phyloP scores from a whole-genome alignment of 2,113 vertebrate species.

The Pollachius pollachius region DNA sequence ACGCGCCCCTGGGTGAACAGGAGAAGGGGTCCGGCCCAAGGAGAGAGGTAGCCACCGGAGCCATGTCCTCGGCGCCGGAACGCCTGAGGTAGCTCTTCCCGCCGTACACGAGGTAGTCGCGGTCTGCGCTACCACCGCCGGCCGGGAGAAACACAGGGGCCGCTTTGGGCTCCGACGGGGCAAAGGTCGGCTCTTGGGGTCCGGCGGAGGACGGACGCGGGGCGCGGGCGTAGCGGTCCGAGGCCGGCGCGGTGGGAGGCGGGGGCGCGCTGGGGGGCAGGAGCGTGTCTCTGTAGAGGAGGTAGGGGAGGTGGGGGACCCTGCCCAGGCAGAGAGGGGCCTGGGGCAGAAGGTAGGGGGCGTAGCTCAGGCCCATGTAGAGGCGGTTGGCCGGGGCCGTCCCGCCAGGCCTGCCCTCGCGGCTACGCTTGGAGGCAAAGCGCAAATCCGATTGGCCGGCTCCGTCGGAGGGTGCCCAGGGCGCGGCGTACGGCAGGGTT shows the following conservation, averaged over 20 bases:
- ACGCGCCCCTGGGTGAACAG: constrained; percentile 50
- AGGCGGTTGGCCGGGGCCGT: constrained; percentile 29
- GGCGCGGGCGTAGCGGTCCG: constrained; percentile 44
- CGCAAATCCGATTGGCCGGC: constrained; percentile 38
- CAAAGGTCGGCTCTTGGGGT: constrained; percentile 81
- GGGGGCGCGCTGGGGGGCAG: constrained; percentile 46
- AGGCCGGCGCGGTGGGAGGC: constrained; percentile 23
- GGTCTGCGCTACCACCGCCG: constrained; percentile 31
- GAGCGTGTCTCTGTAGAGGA: constrained; percentile 40
- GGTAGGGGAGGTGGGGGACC: constrained; percentile 54
- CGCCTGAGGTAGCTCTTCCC: constrained; percentile 58
- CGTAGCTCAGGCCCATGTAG: constrained; percentile 34
- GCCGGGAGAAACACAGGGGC: constrained; percentile 40
- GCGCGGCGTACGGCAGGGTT: constrained; percentile 36
- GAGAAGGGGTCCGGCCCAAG: constrained; percentile 22
- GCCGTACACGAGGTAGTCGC: constrained; percentile 39
- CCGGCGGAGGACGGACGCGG: constrained; percentile 16
- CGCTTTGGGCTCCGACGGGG: constrained; percentile 71
- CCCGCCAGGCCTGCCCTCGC: constrained; percentile 21
- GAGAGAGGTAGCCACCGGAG: constrained; percentile 24
- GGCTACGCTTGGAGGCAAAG: constrained; percentile 42
- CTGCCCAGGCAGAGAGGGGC: constrained; percentile 48
- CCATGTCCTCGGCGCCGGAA: constrained; percentile 19
- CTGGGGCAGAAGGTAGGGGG: constrained; percentile 50
- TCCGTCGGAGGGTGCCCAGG: constrained; percentile 22